These are phyloP conservation scores for Pelecanoides urinatrix DNA, from an alignment of 2,113 vertebrate genomes.

Conservation along the genomic window DNA sequence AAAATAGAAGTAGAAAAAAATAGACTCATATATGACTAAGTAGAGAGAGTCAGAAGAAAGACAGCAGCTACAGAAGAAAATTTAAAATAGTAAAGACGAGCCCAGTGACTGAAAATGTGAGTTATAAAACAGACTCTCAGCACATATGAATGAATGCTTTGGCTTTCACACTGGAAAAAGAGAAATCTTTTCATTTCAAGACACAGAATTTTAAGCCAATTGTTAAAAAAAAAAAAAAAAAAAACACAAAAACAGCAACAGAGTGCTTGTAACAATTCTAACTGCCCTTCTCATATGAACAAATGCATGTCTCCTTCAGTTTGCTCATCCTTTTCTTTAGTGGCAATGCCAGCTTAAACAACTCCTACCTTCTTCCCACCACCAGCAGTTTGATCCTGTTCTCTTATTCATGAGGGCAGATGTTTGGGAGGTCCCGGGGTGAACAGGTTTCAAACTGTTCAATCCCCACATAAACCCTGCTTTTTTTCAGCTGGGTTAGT, in stretches of 20 bases:
- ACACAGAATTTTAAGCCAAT: background rate
- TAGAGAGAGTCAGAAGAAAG: background rate
- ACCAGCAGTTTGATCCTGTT: background rate
- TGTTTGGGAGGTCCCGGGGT: background rate
- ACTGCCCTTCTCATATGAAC: background rate
- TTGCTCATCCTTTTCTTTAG: background rate
- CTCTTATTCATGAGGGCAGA: background rate
- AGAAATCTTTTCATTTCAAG: background rate
- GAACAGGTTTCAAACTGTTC: background rate
- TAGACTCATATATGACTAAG: background rate
- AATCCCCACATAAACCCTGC: background rate
- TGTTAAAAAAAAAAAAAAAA: background rate
- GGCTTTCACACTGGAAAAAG: background rate
- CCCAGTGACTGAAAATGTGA: background rate
- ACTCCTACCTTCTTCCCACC: background rate
- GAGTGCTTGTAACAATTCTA: background rate
- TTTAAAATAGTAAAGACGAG: slow-evolving; percentile 1
- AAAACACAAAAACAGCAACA: no score
- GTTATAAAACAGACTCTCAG: slow-evolving; percentile 3
- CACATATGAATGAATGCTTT: background rate
- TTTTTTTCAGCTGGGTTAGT: background rate
- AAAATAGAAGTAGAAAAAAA: background rate
- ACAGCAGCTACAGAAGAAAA: background rate
- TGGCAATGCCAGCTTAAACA: background rate
- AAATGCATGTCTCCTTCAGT: background rate